phyloP scores from a whole-genome alignment of 1,140 invertebrate species.

The Drosophila jambulina region DNA sequence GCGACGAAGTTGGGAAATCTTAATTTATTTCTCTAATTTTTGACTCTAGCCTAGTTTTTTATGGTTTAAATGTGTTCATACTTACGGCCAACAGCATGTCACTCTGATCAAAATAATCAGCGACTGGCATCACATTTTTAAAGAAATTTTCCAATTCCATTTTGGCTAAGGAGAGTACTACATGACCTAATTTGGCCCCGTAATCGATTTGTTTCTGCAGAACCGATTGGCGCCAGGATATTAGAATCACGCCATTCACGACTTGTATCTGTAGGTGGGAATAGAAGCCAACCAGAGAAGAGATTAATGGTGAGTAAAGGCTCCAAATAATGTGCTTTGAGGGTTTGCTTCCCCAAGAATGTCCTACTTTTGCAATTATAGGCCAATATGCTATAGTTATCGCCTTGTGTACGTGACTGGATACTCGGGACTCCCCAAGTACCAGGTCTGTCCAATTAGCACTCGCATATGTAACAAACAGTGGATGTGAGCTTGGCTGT shows the following conservation, averaged over 20 bases:
- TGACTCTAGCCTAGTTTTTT: not conserved
- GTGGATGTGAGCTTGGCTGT: slow-evolving; percentile 22
- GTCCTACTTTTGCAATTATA: slow-evolving; percentile 21
- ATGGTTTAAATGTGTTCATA: slow-evolving; percentile 38
- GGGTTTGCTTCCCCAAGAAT: not conserved
- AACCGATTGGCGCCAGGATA: slow-evolving; percentile 93
- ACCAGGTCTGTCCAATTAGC: slow-evolving; percentile 40
- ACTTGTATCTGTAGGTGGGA: slow-evolving; percentile 90
- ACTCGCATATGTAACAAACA: slow-evolving; percentile 26
- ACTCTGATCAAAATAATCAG: slow-evolving; percentile 95
- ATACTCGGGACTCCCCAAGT: slow-evolving; percentile 8
- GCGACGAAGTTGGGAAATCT: not conserved
- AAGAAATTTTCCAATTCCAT: slow-evolving; percentile 96
- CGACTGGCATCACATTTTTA: slow-evolving; percentile 94
- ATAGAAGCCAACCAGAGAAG: not conserved
- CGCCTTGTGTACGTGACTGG: slow-evolving; percentile 16
- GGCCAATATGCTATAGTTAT: slow-evolving; percentile 2
- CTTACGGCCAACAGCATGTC: slow-evolving; percentile 93
- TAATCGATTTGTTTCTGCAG: slow-evolving; percentile 95
- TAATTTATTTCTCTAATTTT: too few species aligned
- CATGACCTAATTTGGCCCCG: slow-evolving; percentile 94
- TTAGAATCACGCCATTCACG: slow-evolving; percentile 92
- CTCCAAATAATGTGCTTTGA: not conserved
- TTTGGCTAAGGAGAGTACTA: slow-evolving; percentile 92
- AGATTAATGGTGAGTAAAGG: not conserved